A percentile compares a stretch with the other conserved stretches of the same genome.
phyloP scores from a whole-genome alignment of 2,888 invertebrate species.

The Acanthacorydalis orientalis region DNA sequence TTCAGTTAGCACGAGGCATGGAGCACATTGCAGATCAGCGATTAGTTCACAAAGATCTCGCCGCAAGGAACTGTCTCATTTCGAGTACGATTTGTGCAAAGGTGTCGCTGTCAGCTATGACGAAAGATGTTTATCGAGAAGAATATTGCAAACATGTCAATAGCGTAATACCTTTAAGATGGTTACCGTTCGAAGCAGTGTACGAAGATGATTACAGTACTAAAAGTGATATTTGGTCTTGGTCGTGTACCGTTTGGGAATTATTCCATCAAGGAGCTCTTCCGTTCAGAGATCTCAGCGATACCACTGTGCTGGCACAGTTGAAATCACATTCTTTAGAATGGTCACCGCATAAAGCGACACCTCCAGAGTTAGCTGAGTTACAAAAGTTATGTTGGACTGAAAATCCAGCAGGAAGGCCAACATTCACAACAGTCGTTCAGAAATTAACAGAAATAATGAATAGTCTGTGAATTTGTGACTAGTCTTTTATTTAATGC shows the following conservation, averaged over 20 bases:
- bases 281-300: slow-evolving; percentile 58
- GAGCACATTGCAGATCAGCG: slow-evolving; percentile 59
- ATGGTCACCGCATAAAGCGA: slow-evolving; percentile 48
- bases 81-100: slow-evolving; percentile 69
- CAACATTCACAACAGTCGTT: slow-evolving; percentile 44
- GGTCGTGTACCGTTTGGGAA: slow-evolving; percentile 81
- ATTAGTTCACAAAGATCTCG: slow-evolving; percentile 79
- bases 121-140: slow-evolving; percentile 70
- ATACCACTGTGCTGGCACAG: slow-evolving; percentile 51
- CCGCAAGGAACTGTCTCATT: slow-evolving; percentile 80
- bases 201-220: slow-evolving; percentile 81
- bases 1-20: slow-evolving; percentile 68
- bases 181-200: slow-evolving; percentile 81
- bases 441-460: slow-evolving; percentile 31
- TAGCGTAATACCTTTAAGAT: slow-evolving; percentile 42
- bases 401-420: slow-evolving; percentile 46
- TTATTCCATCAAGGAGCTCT: slow-evolving; percentile 64
- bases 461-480: slow-evolving; percentile 22
- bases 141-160: slow-evolving; percentile 81
- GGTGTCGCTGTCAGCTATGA: slow-evolving; percentile 62
- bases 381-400: slow-evolving; percentile 45
- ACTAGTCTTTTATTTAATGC: background rate
- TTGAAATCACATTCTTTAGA: slow-evolving; percentile 45
- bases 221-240: slow-evolving; percentile 87
- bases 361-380: slow-evolving; percentile 42